phyloP scores from a whole-genome alignment of 2,113 vertebrate genomes.

The Melanocharis versteri region DNA sequence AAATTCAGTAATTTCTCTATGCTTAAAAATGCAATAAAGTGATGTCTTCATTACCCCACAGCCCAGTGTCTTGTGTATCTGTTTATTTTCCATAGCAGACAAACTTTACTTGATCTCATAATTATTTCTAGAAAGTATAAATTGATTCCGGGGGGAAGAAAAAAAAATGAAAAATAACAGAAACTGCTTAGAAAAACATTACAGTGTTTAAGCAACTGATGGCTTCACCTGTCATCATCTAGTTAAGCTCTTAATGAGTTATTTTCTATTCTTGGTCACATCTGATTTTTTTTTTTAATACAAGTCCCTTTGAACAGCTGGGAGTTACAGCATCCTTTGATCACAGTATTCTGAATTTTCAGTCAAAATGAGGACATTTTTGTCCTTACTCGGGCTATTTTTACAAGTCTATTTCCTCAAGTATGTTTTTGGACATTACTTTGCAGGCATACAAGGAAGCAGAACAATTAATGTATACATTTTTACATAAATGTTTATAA shows the following conservation, averaged over 20 bases:
- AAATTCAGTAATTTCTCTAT: background rate
- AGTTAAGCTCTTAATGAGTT: constrained; percentile 93
- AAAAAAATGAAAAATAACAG: background rate
- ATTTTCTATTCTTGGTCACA: constrained; percentile 94
- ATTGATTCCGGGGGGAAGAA: background rate
- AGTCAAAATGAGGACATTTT: constrained; percentile 83
- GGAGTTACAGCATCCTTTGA: constrained; percentile 90
- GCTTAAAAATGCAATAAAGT: background rate
- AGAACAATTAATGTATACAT: constrained; percentile 80
- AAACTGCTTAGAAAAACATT: constrained; percentile 25
- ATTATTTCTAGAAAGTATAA: constrained; percentile 53
- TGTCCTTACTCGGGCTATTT: constrained; percentile 72
- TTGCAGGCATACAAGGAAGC: constrained; percentile 49
- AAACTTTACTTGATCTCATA: constrained; percentile 56
- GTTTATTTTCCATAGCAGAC: background rate
- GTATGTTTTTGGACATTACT: constrained; percentile 63
- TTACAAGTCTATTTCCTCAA: constrained; percentile 67
- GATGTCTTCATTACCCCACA: constrained; percentile 61
- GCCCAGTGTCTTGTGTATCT: background rate
- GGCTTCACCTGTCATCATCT: constrained; percentile 86
- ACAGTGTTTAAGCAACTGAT: constrained; percentile 75
- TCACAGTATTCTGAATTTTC: constrained; percentile 92
- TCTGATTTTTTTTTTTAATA: constrained; percentile 86
- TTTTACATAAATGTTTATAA: constrained; percentile 94
- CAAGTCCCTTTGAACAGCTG: constrained; percentile 96